Conservation (phyloP, 2,888 invertebrate genomes). For the Amphimallon solstitiale region DNA sequence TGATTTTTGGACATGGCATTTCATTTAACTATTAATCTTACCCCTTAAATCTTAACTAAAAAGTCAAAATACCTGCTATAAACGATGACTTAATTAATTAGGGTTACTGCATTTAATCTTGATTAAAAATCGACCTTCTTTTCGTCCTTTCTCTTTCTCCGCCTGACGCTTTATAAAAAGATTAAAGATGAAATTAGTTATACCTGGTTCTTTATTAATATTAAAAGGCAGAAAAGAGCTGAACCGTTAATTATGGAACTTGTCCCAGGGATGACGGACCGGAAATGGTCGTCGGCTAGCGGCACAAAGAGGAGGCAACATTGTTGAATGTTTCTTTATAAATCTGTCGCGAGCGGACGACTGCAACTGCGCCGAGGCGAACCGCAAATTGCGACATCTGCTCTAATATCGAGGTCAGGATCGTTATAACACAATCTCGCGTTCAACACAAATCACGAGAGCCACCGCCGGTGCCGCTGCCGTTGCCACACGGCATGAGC, state of each 20-base stretch:
- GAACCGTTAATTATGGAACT: conserved; percentile 15
- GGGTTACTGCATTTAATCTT: no score
- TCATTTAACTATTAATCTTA: no score
- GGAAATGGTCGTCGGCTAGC: not conserved
- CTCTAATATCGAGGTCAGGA: conserved; percentile 33
- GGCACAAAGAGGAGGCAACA: not conserved
- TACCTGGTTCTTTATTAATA: conserved; percentile 2
- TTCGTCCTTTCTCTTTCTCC: no score
- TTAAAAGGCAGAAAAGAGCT: conserved; percentile 19
- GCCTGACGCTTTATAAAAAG: no score
- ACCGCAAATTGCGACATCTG: conserved; percentile 30
- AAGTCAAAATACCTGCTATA: no score
- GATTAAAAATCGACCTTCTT: no score
- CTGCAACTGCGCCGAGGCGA: not conserved
- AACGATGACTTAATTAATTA: no score
- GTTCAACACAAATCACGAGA: conserved; percentile 8
- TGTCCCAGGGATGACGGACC: not conserved
- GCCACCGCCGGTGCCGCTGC: not conserved
- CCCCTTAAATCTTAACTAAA: no score
- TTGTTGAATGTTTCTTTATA: not conserved
- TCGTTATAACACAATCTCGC: conserved; percentile 36
- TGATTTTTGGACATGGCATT: no score
- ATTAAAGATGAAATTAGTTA: no score
- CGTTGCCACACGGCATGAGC: conserved; percentile 10
- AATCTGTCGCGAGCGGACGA: not conserved